phyloP scores from a whole-genome alignment of 1,140 invertebrate species.

The Panulirus ornatus region DNA sequence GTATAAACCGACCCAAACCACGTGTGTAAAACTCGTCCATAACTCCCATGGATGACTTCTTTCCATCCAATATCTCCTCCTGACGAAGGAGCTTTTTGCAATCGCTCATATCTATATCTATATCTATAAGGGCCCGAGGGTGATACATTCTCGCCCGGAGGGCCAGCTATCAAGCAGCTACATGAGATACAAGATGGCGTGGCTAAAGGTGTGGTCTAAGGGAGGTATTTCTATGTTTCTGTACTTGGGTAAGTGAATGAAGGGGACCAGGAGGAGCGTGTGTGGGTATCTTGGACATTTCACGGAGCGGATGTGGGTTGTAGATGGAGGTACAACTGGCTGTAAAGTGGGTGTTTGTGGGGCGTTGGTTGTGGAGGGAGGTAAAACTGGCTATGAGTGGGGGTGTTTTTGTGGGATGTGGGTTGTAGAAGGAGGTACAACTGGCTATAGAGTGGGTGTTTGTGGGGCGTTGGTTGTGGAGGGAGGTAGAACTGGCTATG shows the following conservation, averaged over 20 bases:
- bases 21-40: constrained; percentile 31
- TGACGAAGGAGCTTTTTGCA: neutral
- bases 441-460: neutral
- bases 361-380: neutral
- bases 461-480: neutral
- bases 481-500: no score
- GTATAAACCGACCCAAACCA: constrained; percentile 33
- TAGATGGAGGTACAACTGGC: no score
- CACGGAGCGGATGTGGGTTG: no score
- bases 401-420: no score
- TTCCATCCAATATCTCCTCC: constrained; percentile 8
- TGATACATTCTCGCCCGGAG: neutral
- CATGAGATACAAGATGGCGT: neutral
- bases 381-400: neutral
- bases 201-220: neutral
- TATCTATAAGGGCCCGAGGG: neutral
- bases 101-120: constrained; percentile 24
- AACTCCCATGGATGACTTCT: neutral
- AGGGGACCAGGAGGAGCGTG: neutral
- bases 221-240: neutral
- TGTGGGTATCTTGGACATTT: no score
- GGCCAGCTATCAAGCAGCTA: neutral
- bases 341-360: neutral
- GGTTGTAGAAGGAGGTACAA: no score
- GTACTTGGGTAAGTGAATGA: neutral